A percentile compares a stretch with the other conserved stretches of the same genome.
Conservation (phyloP, 2,888 invertebrate genomes). For the Hyposoter dolosus region DNA sequence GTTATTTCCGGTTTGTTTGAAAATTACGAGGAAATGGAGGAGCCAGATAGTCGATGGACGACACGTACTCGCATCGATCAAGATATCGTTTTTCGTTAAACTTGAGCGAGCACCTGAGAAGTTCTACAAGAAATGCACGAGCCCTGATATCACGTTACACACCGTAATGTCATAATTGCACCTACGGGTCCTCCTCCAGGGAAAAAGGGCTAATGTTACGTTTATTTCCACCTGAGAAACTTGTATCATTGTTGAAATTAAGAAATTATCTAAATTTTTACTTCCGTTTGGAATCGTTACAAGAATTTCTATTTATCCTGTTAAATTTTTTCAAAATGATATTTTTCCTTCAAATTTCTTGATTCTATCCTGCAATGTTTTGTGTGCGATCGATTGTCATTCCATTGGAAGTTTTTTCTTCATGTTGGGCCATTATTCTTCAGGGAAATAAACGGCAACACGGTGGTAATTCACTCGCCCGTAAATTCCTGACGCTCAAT, state of each 20-base stretch:
- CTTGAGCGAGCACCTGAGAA: conserved; percentile 47
- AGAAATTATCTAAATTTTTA: not conserved
- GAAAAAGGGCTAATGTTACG: not conserved
- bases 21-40: not conserved
- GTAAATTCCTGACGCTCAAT: conserved; percentile 44
- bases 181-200: not conserved
- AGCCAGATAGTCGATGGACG: not conserved
- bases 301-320: not conserved
- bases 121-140: conserved; percentile 54
- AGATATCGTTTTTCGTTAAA: conserved; percentile 50
- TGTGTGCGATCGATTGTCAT: not conserved
- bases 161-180: conserved; percentile 55
- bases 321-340: not conserved
- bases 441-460: conserved; percentile 44
- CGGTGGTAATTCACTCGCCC: conserved; percentile 40
- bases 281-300: not conserved
- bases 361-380: not conserved
- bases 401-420: not conserved
- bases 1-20: conserved; percentile 28
- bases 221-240: conserved; percentile 3
- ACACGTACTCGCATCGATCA: conserved; percentile 7
- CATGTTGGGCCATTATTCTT: conserved; percentile 38
- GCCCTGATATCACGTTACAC: conserved; percentile 48
- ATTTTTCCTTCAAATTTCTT: not conserved
- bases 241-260: not conserved